These are phyloP conservation scores for Caenorhabditis sinica DNA, from an alignment of 2,888 invertebrate species.

Conservation along the genomic window DNA sequence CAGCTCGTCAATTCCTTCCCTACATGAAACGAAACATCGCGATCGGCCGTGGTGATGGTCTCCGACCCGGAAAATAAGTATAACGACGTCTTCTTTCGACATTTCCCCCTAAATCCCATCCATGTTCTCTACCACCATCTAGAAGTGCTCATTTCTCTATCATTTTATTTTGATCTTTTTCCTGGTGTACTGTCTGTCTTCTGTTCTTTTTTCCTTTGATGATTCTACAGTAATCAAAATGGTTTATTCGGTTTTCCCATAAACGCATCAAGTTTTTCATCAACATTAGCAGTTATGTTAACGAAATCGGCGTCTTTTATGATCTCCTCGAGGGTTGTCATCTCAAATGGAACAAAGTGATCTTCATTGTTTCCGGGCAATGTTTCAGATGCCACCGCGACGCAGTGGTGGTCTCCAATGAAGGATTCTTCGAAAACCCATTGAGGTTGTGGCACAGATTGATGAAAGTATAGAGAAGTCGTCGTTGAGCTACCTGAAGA, in stretches of 20 bases:
- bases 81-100: slow-evolving; percentile 23
- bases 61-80: slow-evolving; percentile 78
- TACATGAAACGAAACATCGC: slow-evolving; percentile 79
- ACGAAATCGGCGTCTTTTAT: slow-evolving; percentile 55
- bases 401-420: slow-evolving; percentile 78
- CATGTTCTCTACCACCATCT: slow-evolving; percentile 22
- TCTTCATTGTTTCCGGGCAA: background rate
- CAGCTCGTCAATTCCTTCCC: slow-evolving; percentile 53
- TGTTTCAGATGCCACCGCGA: slow-evolving; percentile 75
- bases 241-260: slow-evolving; percentile 64
- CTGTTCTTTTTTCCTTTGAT: background rate
- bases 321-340: slow-evolving; percentile 58
- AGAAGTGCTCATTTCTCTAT: slow-evolving; percentile 30
- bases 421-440: slow-evolving; percentile 82
- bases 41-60: slow-evolving; percentile 80
- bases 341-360: slow-evolving; percentile 32
- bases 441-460: slow-evolving; percentile 67
- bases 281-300: slow-evolving; percentile 48
- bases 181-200: slow-evolving; percentile 43
- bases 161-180: slow-evolving; percentile 5
- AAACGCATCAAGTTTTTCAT: slow-evolving; percentile 59
- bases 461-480: slow-evolving; percentile 76
- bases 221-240: slow-evolving; percentile 40
- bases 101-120: background rate
- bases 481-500: slow-evolving; percentile 70